Conservation (phyloP, 2,888 invertebrate genomes). For the Tetragonula carbonaria region DNA sequence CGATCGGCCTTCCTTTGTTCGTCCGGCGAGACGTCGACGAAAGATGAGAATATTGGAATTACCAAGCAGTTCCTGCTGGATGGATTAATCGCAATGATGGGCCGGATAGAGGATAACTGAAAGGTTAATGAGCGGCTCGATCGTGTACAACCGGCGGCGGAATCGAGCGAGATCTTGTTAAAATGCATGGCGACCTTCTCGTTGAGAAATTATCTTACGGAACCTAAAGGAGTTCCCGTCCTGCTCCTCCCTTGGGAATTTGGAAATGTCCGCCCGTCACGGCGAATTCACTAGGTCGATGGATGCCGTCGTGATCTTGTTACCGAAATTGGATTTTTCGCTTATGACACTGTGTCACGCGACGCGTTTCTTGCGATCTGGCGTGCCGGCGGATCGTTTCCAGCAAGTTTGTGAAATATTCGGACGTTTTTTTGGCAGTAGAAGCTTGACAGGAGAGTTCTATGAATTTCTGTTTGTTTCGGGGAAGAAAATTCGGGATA, state of each 20-base stretch:
- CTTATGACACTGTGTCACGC: slow-evolving; percentile 1
- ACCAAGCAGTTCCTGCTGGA: neutral
- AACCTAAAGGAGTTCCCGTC: neutral
- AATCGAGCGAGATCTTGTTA: slow-evolving; percentile 24
- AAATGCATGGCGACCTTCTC: slow-evolving; percentile 23
- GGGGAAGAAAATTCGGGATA: neutral
- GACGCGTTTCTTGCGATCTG: neutral
- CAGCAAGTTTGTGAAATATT: neutral
- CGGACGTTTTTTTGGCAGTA: neutral
- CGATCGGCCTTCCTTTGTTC: too few species aligned
- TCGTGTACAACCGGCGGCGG: slow-evolving; percentile 8
- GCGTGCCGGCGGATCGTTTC: neutral
- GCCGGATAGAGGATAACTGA: slow-evolving; percentile 26
- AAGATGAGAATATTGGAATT: slow-evolving; percentile 27
- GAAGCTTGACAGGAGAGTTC: neutral
- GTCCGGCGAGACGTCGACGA: neutral
- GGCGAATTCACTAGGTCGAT: slow-evolving; percentile 14
- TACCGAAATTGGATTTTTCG: slow-evolving; percentile 12
- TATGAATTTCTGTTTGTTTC: neutral
- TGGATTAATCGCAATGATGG: slow-evolving; percentile 28
- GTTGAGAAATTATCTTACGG: slow-evolving; percentile 17
- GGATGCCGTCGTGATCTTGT: neutral
- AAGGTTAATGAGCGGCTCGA: slow-evolving; percentile 35
- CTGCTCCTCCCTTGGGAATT: neutral
- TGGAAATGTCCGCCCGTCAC: neutral